A percentile compares a stretch with the other conserved stretches of the same genome.
Conservation (phyloP, 2,113 vertebrate genomes). For the Thunnus maccoyii region DNA sequence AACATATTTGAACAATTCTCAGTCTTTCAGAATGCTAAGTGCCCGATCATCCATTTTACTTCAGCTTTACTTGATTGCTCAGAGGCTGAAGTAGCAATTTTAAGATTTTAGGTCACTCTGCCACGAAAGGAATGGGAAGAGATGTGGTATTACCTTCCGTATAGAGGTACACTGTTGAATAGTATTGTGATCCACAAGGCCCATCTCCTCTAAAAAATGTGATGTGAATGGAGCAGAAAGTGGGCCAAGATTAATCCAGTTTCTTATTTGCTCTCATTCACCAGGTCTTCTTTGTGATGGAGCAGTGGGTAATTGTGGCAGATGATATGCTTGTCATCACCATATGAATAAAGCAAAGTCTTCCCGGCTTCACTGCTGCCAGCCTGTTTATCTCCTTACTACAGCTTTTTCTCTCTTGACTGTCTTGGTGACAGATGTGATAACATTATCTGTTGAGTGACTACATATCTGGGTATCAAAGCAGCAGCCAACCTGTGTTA, state of each 20-base stretch:
- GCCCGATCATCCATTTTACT: conserved; percentile 12
- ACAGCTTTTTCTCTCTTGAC: neutral
- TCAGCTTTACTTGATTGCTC: conserved; percentile 46
- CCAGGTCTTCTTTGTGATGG: conserved; percentile 19
- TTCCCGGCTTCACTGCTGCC: neutral
- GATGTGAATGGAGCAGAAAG: conserved; percentile 16
- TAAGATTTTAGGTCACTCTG: conserved; percentile 26
- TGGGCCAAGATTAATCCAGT: neutral
- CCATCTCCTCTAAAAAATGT: neutral
- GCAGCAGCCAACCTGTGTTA: conserved; percentile 12
- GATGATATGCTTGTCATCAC: neutral
- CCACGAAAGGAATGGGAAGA: neutral
- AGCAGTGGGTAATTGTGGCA: conserved; percentile 12
- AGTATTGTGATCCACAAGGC: neutral
- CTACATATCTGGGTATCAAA: conserved; percentile 3
- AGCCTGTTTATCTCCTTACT: conserved; percentile 14
- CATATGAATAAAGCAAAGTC: conserved; percentile 22
- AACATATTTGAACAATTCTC: conserved; percentile 17
- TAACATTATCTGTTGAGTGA: conserved; percentile 22
- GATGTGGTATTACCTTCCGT: neutral
- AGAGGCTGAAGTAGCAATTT: conserved; percentile 52
- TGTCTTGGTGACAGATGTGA: conserved; percentile 12
- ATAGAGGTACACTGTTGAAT: neutral
- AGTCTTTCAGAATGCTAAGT: conserved; percentile 17
- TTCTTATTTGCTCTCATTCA: conserved; percentile 12